phyloP scores from a whole-genome alignment of 2,113 vertebrate species.

The Balaeniceps rex region DNA sequence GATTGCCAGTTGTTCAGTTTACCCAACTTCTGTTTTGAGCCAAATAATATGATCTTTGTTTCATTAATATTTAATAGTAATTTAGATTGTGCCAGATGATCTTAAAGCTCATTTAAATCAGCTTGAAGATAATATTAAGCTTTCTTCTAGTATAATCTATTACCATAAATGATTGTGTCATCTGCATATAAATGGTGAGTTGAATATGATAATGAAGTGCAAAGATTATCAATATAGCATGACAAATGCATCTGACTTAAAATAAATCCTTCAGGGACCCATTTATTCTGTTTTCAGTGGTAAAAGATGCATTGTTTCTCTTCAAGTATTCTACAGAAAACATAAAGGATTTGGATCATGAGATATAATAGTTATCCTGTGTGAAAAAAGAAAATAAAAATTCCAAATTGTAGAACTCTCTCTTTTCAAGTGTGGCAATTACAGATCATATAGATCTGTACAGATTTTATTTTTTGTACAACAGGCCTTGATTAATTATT shows the following conservation, averaged over 20 bases:
- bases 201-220: constrained; percentile 70
- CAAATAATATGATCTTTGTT: constrained; percentile 74
- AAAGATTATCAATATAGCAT: constrained; percentile 75
- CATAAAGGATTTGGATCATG: constrained; percentile 39
- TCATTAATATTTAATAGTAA: constrained; percentile 83
- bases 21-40: constrained; percentile 69
- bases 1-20: constrained; percentile 54
- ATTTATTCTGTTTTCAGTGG: constrained; percentile 59
- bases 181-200: constrained; percentile 75
- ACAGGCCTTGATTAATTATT: not conserved
- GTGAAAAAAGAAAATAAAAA: not conserved
- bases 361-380: constrained; percentile 22
- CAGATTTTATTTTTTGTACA: not conserved
- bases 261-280: constrained; percentile 65
- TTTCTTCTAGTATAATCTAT: constrained; percentile 74
- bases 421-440: constrained; percentile 57
- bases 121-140: constrained; percentile 77
- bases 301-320: constrained; percentile 65
- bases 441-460: not conserved
- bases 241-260: constrained; percentile 67
- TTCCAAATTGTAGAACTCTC: not conserved
- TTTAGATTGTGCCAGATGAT: constrained; percentile 78
- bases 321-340: constrained; percentile 58
- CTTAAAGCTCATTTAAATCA: constrained; percentile 80
- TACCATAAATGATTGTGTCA: constrained; percentile 73